Percentiles rank a stretch among this genome's conserved stretches.
phyloP scores from a whole-genome alignment of 2,113 vertebrate genomes.

The Muntiacus muntjak region DNA sequence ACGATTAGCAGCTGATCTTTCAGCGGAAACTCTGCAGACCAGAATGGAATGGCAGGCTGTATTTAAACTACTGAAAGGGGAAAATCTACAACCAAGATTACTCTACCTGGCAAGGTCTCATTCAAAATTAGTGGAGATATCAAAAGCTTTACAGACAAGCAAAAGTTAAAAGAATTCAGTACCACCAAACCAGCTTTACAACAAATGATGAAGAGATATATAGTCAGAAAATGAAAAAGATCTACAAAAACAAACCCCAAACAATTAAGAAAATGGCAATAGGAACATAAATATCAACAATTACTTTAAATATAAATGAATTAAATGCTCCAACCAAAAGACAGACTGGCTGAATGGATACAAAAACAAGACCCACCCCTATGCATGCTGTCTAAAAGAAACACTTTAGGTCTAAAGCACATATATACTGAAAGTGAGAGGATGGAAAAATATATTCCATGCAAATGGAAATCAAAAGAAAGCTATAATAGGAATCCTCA shows the following conservation, averaged over 20 bases:
- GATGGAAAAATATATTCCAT: not conserved
- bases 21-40: too few species aligned
- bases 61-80: not conserved
- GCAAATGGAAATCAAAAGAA: not conserved
- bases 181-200: not conserved
- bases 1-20: too few species aligned
- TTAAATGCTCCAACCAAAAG: not conserved
- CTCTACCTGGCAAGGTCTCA: not conserved
- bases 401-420: not conserved
- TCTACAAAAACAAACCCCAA: not conserved
- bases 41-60: too few species aligned
- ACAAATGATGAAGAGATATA: not conserved
- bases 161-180: not conserved
- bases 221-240: not conserved
- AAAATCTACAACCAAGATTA: not conserved
- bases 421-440: not conserved
- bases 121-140: not conserved
- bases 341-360: not conserved
- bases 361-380: not conserved
- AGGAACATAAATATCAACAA: not conserved
- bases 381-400: not conserved
- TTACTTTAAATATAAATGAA: not conserved
- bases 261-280: not conserved
- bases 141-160: not conserved
- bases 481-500: not conserved